Percentiles rank a stretch among this genome's conserved stretches.
Evolutionary conservation across 2,797 vertebrate species (phyloP).

Genomic region (Apogon hyalosoma): DNA sequence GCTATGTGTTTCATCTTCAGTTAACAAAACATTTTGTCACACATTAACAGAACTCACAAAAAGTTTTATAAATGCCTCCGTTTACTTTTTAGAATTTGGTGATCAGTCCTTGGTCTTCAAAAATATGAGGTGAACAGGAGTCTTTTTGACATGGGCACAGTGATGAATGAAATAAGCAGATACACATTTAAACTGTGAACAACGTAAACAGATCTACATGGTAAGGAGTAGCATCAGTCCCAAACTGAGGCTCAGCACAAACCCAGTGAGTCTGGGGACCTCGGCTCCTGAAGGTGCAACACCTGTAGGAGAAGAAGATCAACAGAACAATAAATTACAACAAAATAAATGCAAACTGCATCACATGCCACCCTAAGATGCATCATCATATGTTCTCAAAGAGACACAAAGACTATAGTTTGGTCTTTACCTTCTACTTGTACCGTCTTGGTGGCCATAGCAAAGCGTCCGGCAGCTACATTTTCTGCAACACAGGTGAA

Average conservation of each 20-base stretch:
- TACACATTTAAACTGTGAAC: neutral
- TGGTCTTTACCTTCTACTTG: constrained; percentile 49
- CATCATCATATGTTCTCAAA: too few relatives aligned
- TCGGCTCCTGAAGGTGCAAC: constrained; percentile 42
- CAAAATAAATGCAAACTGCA: neutral
- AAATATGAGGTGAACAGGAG: neutral
- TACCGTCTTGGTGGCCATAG: constrained; percentile 52
- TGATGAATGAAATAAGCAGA: neutral
- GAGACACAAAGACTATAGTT: neutral
- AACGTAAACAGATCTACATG: neutral
- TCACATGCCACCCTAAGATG: too few relatives aligned
- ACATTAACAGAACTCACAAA: too few relatives aligned
- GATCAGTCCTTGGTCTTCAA: too few relatives aligned
- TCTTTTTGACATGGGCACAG: neutral
- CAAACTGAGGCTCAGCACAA: neutral
- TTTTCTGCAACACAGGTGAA: constrained; percentile 66
- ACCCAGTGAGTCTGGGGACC: constrained; percentile 1
- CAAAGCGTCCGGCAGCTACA: constrained; percentile 32
- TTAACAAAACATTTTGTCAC: too few relatives aligned
- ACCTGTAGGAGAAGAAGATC: constrained; percentile 22
- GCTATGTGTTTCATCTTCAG: too few relatives aligned
- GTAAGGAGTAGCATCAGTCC: constrained; percentile 5
- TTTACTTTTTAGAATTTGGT: too few relatives aligned
- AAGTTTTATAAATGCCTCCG: too few relatives aligned
- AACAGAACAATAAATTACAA: neutral